Evolutionary conservation across 2,888 invertebrate genomes (phyloP).

Genomic region (Apotomis capreana): DNA sequence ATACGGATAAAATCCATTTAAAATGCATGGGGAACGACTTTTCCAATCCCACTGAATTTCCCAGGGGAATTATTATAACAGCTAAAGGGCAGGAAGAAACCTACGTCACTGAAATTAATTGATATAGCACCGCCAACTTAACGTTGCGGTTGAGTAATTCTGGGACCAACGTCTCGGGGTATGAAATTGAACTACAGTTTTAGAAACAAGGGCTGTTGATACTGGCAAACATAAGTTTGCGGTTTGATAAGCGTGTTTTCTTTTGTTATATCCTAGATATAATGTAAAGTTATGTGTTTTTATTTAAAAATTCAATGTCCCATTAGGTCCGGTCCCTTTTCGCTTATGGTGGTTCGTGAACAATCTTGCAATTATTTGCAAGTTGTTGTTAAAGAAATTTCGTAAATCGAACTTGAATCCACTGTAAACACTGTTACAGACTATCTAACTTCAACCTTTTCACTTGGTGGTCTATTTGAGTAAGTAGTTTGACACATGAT

Average conservation of each 20-base stretch:
- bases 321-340: constrained; percentile 25
- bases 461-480: too few species aligned
- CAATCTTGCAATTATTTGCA: not conserved
- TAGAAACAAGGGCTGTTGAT: not conserved
- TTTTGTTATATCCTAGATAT: constrained; percentile 22
- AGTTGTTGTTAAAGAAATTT: too few species aligned
- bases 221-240: constrained; percentile 7
- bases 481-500: too few species aligned
- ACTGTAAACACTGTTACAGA: too few species aligned
- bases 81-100: constrained; percentile 12
- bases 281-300: constrained; percentile 33
- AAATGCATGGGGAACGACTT: not conserved
- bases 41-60: constrained; percentile 1
- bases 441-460: too few species aligned
- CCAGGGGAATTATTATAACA: constrained; percentile 19
- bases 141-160: not conserved
- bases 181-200: constrained; percentile 1
- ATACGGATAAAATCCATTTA: not conserved
- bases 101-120: constrained; percentile 29
- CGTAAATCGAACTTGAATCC: too few species aligned
- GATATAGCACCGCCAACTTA: constrained; percentile 22
- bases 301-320: constrained; percentile 31
- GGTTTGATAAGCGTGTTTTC: constrained; percentile 1
- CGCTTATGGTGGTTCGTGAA: constrained; percentile 5
- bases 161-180: not conserved